Percentiles rank a stretch among this genome's conserved stretches.
Evolutionary conservation across 1,140 invertebrate species (phyloP).

Genomic region (Cardiocondyla obscurior): DNA sequence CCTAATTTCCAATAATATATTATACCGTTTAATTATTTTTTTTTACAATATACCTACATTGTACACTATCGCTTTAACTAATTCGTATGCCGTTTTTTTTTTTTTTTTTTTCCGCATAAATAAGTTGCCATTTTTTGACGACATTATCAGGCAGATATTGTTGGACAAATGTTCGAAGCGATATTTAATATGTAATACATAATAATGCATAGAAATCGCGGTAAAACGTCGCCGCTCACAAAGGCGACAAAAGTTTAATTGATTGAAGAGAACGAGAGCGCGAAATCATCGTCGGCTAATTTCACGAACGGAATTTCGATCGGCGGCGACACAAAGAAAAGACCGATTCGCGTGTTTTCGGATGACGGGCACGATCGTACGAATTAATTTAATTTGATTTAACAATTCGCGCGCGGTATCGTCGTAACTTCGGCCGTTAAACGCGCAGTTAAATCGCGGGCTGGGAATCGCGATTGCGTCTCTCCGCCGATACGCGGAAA

Average conservation of each 20-base stretch:
- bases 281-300: constrained; percentile 24
- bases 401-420: constrained; percentile 38
- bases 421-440: constrained; percentile 46
- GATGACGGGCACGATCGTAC: constrained; percentile 30
- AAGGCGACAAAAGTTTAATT: constrained; percentile 33
- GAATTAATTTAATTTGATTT: constrained; percentile 54
- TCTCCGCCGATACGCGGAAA: constrained; percentile 49
- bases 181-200: constrained; percentile 4
- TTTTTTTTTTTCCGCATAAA: constrained; percentile 24
- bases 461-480: constrained; percentile 16
- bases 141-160: background rate
- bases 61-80: background rate
- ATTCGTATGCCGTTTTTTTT: background rate
- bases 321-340: constrained; percentile 17
- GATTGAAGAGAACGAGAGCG: constrained; percentile 7
- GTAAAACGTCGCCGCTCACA: constrained; percentile 14
- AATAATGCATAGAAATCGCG: background rate
- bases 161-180: background rate
- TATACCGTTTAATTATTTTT: background rate
- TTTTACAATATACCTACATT: background rate
- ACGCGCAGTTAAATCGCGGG: constrained; percentile 41
- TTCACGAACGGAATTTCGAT: constrained; percentile 18
- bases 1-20: background rate
- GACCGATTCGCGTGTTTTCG: constrained; percentile 24
- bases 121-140: constrained; percentile 14